Conservation (phyloP, 64 coral and sea anemone species). For the Montipora cactus region DNA sequence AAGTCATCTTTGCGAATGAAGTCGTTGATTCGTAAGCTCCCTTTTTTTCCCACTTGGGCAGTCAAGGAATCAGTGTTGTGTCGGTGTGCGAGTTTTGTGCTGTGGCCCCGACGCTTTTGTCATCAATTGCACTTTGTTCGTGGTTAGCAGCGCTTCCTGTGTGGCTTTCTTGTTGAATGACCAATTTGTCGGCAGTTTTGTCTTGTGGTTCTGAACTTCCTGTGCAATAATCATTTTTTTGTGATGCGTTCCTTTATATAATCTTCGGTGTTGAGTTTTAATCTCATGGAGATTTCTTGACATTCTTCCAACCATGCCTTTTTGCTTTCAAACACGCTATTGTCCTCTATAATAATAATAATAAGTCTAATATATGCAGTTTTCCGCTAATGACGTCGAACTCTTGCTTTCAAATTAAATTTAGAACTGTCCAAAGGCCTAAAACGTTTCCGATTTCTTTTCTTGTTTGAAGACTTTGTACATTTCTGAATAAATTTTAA, state of each 20-base stretch:
- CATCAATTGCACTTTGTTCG: background rate
- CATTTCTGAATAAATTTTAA: too few relatives aligned
- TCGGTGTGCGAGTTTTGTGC: background rate
- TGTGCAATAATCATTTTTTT: background rate
- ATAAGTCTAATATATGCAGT: background rate
- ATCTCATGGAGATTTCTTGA: background rate
- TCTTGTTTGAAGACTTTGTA: too few relatives aligned
- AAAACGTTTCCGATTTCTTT: too few relatives aligned
- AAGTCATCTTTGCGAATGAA: too few relatives aligned
- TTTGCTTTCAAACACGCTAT: background rate
- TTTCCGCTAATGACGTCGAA: too few relatives aligned
- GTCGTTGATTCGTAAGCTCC: too few relatives aligned
- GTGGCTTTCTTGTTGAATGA: background rate
- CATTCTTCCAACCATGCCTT: background rate
- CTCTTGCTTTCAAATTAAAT: too few relatives aligned
- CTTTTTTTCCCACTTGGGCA: background rate
- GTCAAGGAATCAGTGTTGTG: background rate
- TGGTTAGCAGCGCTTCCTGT: background rate
- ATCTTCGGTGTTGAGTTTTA: background rate
- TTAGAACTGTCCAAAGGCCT: too few relatives aligned
- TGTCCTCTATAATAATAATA: background rate
- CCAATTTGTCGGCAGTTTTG: background rate
- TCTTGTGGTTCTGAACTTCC: background rate
- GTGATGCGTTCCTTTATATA: background rate
- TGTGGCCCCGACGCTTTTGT: background rate